These are phyloP conservation scores for Plestiodon gilberti DNA, from an alignment of 2,113 vertebrate species.

Conservation along the genomic window DNA sequence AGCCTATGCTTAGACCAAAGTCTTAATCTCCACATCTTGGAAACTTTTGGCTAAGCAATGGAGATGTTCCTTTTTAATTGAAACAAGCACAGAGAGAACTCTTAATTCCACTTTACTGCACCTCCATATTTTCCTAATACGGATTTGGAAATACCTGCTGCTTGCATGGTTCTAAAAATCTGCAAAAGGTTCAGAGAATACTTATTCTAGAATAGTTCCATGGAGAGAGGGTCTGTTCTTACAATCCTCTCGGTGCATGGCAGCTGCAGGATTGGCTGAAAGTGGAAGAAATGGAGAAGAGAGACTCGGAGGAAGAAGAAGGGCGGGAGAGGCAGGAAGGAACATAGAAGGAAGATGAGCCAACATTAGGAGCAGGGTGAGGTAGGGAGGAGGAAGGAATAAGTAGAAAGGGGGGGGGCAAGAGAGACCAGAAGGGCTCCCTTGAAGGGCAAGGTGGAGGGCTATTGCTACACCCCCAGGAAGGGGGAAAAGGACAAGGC, in stretches of 20 bases:
- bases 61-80: background rate
- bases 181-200: background rate
- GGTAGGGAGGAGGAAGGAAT: no score
- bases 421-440: no score
- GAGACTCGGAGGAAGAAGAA: no score
- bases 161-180: background rate
- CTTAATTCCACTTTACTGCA: background rate
- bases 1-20: background rate
- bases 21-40: background rate
- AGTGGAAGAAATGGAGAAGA: no score
- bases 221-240: background rate
- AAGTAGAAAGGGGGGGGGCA: no score
- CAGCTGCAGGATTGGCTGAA: no score
- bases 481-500: no score
- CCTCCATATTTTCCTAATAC: background rate
- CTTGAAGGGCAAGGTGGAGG: no score
- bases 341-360: no score
- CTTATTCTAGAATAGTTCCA: background rate
- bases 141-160: background rate
- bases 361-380: no score
- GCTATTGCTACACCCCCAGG: no score
- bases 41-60: background rate
- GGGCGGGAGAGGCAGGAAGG: no score
- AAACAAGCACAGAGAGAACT: background rate
- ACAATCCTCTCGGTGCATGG: background rate